Evolutionary conservation across 1,140 invertebrate species (phyloP), one percentile per base, ranked within the genome.

Genomic region (Trichonephila clavipes): DNA sequence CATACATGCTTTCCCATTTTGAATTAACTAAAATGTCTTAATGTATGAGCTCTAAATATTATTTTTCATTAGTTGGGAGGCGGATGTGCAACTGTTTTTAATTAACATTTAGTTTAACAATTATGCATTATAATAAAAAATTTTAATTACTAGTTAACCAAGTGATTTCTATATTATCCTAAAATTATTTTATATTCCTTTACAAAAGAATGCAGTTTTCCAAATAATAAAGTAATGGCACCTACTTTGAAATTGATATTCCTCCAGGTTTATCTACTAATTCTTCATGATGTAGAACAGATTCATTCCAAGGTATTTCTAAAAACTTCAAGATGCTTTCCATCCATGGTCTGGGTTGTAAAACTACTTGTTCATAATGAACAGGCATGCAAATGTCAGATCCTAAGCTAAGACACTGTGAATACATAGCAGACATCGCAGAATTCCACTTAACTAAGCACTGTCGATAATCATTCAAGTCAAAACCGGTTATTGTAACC

Each of bases 401-500:
- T 18, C 99, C 99, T 83, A 99, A 97, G 95, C 98, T 97, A 94
- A 97, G 97, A 96, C 99, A 99, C 96, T 99, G 98, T 93, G 97
- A 97, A 96, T 99, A 97, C 99, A 99, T 99, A 87, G 97, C 97
- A 95, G 98, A 97, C 95, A 99, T 98, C 34, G 98, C 99, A 95
- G 97, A 97, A 96, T 99, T 99, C 99, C 99, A 99, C 96, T 99
- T 99, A 94, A 97, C 97, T 96, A 99, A 96, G 96, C 98, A 99
- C 96, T 99, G 98, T 90, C 98, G 97, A 96, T 99, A 99, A 95
- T 97, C 98, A 94, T 97, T 97, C 95, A 99, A 96, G 96, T 99
- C 98, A 96, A 99, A 99, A 3, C 99, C 99, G 28, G 99, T 99
- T 95, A 99, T 99, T 83, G 99, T 99, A 87, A 99, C 98, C 97